Evolutionary conservation across 1,140 invertebrate species (phyloP).

Genomic region (Habropoda laboriosa): DNA sequence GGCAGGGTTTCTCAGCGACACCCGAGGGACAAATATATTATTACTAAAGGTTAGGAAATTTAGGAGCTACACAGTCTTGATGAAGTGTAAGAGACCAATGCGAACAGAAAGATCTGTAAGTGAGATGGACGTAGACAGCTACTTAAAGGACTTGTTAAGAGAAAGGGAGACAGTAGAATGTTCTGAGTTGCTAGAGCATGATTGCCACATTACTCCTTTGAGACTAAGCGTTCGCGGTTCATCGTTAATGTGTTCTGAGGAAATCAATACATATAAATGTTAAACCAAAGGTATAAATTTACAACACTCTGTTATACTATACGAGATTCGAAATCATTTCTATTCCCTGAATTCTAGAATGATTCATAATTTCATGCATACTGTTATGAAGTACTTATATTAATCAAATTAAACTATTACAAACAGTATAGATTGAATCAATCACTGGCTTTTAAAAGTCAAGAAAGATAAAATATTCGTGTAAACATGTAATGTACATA

Average conservation of each 20-base stretch:
- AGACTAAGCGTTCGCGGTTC: constrained; percentile 62
- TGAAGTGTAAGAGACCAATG: constrained; percentile 64
- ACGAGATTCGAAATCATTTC: not conserved
- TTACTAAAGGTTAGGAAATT: constrained; percentile 71
- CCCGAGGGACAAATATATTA: constrained; percentile 72
- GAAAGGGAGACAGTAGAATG: constrained; percentile 37
- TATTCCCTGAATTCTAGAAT: not conserved
- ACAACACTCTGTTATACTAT: constrained; percentile 1
- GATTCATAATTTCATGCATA: too few relatives aligned
- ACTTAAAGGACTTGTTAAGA: not conserved
- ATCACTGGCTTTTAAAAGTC: too few relatives aligned
- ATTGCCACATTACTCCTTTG: constrained; percentile 65
- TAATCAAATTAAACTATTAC: too few relatives aligned
- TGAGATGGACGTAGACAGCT: constrained; percentile 10
- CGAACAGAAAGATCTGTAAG: constrained; percentile 46
- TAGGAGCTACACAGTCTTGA: constrained; percentile 63
- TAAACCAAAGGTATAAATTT: constrained; percentile 35
- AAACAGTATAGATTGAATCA: too few relatives aligned
- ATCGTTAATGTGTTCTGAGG: constrained; percentile 58
- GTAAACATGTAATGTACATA: too few relatives aligned
- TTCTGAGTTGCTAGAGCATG: constrained; percentile 55
- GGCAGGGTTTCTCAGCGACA: constrained; percentile 62
- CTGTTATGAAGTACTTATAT: too few relatives aligned
- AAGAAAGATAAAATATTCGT: too few relatives aligned
- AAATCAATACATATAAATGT: constrained; percentile 63